Base-by-base conservation (phyloP, 2,888 invertebrate species). In the Hermaeophaga mercurialis region DNA sequence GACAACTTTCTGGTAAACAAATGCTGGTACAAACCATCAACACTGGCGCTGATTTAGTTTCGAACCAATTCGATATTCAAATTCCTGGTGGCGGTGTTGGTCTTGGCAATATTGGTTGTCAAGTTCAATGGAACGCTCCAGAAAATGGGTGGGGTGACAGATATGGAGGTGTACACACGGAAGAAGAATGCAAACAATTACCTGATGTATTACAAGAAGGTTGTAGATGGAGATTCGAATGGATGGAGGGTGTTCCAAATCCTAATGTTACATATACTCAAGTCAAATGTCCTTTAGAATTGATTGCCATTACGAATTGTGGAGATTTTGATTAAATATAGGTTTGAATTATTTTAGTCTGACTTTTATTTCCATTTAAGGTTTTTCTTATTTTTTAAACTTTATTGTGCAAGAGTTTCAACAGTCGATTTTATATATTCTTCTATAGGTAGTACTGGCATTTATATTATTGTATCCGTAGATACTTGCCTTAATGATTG, bases 21-120 rank as follows among this genome's bases (percentile, higher is more conserved):
- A 8, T 62, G 33, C 28, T 65, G 2, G 59, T 61, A 8, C 65
- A 65, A 44, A 46, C 58, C 7, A 65, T 61, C 17, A 65, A 65
- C 31, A 61, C 65, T 11, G 65, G 65, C 7, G 38, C 49, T 14
- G 66, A 64, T 45, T 49, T 62, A 38, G 45, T 49, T 4, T 28
- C 54, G 17, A 66, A 63, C 49, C 65, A 65, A 39, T 66, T 67
- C 34, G 67, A 67, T 53, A 44, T 65, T 17, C 64, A 63, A 24
- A 64, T 65, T 17, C 67, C 66, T 15, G 67, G 67, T 28, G 66
- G 56, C 11, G 65, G 65, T n/a, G 63, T 66, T n/a, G 66, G 66
- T 15, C 48, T 62, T 9, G 58, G 53, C 18, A 56, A 50, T 8
- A 52, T 53, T 22, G 64, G 66, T 3, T 66, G 66, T 18, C 14